Evolutionary conservation across 2,113 vertebrate genomes (phyloP).

Genomic region (Australoheros scitulus): DNA sequence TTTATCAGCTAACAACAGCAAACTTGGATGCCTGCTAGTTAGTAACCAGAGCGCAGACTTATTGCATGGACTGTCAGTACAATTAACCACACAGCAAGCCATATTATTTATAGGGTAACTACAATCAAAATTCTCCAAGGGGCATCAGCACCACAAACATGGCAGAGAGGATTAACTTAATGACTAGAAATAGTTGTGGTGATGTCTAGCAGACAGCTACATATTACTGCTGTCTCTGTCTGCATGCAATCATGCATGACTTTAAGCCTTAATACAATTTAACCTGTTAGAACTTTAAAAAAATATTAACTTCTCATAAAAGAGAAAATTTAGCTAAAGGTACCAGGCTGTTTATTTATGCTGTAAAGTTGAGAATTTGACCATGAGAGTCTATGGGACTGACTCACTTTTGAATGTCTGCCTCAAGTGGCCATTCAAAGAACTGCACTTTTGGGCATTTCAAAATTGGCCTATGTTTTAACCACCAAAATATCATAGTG

Average conservation of each 20-base stretch:
- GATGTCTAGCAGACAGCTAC: not conserved
- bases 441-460: not conserved
- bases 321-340: not conserved
- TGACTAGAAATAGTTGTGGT: not conserved
- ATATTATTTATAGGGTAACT: not conserved
- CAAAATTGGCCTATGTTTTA: not conserved
- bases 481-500: fast-evolving
- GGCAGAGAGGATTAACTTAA: too few species aligned
- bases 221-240: not conserved
- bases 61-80: not conserved
- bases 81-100: not conserved
- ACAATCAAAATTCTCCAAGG: not conserved
- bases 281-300: not conserved
- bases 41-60: not conserved
- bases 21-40: not conserved
- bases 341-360: not conserved
- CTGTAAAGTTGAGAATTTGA: not conserved
- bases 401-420: not conserved
- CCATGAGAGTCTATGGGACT: not conserved
- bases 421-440: not conserved
- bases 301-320: not conserved
- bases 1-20: not conserved
- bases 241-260: not conserved
- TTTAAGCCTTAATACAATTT: not conserved
- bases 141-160: not conserved